These are phyloP conservation scores for Graptemys geographica DNA, from an alignment of 2,797 vertebrate genomes.

Conservation along the genomic window DNA sequence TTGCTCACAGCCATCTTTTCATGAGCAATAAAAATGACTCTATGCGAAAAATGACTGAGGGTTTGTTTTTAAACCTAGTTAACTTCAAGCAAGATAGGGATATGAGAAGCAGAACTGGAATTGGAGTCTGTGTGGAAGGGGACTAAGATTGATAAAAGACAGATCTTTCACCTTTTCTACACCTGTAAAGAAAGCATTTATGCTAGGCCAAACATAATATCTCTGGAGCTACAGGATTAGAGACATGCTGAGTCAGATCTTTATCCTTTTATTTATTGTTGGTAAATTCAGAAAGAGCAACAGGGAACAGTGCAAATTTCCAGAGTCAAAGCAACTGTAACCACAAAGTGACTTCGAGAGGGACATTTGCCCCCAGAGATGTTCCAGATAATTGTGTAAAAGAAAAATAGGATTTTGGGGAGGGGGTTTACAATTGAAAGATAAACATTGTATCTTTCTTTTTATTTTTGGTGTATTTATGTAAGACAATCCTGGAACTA, in stretches of 20 bases:
- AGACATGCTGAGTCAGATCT: not conserved
- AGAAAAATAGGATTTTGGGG: not conserved
- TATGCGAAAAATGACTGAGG: conserved; percentile 18
- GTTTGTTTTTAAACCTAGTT: conserved; percentile 35
- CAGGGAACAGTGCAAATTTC: conserved; percentile 9
- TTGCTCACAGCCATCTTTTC: not conserved
- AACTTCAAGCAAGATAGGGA: not conserved
- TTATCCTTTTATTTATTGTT: not conserved
- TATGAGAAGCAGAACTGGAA: not conserved
- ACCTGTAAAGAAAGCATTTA: not conserved
- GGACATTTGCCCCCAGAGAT: conserved; percentile 43
- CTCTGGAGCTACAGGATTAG: not conserved
- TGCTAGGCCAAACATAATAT: not conserved
- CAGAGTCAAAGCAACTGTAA: conserved; percentile 9
- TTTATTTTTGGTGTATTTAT: not conserved
- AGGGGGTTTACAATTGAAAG: not conserved
- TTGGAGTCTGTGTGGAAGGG: not conserved
- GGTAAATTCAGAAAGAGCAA: not conserved
- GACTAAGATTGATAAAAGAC: not conserved
- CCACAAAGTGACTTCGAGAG: conserved; percentile 2
- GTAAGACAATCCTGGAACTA: not conserved
- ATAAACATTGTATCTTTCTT: not conserved
- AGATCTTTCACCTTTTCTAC: not conserved
- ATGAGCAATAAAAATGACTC: not conserved
- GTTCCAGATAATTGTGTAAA: not conserved